Conservation (phyloP, 2,113 vertebrate genomes). For the Leptosomus discolor region DNA sequence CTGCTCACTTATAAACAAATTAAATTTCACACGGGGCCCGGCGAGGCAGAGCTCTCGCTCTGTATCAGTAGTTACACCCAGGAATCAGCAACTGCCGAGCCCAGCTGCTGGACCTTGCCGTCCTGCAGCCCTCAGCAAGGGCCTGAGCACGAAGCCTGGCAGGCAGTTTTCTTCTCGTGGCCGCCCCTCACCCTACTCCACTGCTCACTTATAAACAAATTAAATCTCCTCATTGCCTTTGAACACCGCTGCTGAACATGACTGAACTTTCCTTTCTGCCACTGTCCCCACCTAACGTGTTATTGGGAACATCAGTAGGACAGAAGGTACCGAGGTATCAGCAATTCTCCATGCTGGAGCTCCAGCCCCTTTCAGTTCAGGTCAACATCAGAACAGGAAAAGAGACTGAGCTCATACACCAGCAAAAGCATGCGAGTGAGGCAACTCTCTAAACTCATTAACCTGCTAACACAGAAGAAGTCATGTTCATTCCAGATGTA, state of each 20-base stretch:
- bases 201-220: background rate
- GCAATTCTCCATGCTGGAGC: background rate
- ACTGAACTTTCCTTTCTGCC: background rate
- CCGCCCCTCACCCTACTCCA: background rate
- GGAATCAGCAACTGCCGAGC: background rate
- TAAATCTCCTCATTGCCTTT: background rate
- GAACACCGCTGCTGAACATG: background rate
- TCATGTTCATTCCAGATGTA: background rate
- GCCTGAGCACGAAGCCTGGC: background rate
- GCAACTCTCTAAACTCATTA: background rate
- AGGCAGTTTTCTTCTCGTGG: background rate
- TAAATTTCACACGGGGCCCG: accelerated
- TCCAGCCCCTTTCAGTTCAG: background rate
- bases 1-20: no score
- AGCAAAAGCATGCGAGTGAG: background rate
- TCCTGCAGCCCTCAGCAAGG: background rate
- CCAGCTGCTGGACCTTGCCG: background rate
- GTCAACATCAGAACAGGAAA: background rate
- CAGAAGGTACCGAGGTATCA: background rate
- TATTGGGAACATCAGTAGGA: background rate
- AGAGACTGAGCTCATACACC: background rate
- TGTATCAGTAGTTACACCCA: background rate
- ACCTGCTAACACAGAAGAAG: background rate
- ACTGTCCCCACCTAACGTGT: background rate
- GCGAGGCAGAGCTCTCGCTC: background rate